These are phyloP conservation scores for Pseudonaja textilis DNA, from an alignment of 2,113 vertebrate genomes.

Conservation along the genomic window DNA sequence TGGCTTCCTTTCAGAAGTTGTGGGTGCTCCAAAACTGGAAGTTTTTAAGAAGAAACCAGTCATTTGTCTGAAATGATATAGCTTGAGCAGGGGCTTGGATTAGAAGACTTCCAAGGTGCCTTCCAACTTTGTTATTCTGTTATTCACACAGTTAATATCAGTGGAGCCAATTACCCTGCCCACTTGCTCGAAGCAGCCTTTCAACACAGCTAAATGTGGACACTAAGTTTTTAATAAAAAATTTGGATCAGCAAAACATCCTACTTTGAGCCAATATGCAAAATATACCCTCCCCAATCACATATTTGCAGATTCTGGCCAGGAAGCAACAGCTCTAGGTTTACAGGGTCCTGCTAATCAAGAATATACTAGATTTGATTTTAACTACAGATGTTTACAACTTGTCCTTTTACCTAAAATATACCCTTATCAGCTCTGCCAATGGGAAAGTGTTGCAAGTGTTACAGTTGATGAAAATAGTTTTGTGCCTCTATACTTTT, in stretches of 20 bases:
- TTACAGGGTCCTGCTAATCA: neutral
- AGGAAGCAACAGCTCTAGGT: neutral
- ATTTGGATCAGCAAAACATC: neutral
- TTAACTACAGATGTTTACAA: neutral
- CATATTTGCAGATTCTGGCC: neutral
- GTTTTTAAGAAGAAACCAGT: neutral
- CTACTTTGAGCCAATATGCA: neutral
- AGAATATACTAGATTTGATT: neutral
- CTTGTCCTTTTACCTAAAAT: neutral
- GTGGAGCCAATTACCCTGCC: neutral
- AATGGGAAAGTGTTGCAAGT: neutral
- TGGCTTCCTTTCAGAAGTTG: neutral
- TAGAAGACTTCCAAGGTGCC: neutral
- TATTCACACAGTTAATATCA: neutral
- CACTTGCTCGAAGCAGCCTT: neutral
- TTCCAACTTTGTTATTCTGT: neutral
- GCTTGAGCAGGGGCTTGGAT: neutral
- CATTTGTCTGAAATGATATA: neutral
- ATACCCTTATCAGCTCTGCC: neutral
- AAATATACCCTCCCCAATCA: neutral
- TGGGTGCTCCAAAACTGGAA: neutral
- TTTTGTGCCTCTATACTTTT: neutral
- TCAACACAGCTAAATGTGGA: neutral
- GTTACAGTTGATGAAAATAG: neutral
- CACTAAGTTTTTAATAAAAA: neutral